Base-by-base conservation (phyloP, 2,797 vertebrate species). In the Betta splendens region DNA sequence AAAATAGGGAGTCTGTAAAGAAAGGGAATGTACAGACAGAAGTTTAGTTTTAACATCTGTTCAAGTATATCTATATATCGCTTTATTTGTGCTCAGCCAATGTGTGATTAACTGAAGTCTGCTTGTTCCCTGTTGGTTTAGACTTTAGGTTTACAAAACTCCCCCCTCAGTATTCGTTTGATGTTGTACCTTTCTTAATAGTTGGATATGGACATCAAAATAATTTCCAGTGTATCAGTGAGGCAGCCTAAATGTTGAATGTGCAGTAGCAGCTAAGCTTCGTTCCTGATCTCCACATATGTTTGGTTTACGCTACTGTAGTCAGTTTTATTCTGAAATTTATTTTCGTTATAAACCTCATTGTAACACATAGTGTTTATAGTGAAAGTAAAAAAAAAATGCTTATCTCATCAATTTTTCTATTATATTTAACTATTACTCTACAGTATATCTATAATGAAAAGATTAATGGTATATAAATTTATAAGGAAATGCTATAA, bases 291-390 rank as follows among this genome's bases (percentile, higher is more conserved):
- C 51, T 33, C 12, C 36, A 15, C 18, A 16, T 37, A 31, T 51
- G 32, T 23, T 2, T 25, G 16, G n/a, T 48, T 3, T 5, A 21
- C n/a, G 0, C 6, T 9, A 35, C 21, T 37, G 37, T 9, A 16
- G 12, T 21, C 22, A 1, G n/a, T 7, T 49, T 18, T 1, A 25
- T 9, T 21, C 15, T 3, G 3, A 65, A 36, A 71, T 61, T 51
- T 77, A 59, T 81, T 75, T 78, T 77, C 47, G 43, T 31, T 20
- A 37, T 18, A 58, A 58, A 29, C 62, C 33, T 28, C 9, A 9
- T 49, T 29, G 38, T n/a, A 39, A n/a, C n/a, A n/a, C 0, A 29
- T 12, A 29, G 16, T 40, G 22, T 20, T 36, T 29, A 13, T n/a
- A 37, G 31, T 5, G 7, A 22, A 21, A 5, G 35, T 45, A 28